phyloP scores from a whole-genome alignment of 1,140 invertebrate species.

The Drosophila ironensis region DNA sequence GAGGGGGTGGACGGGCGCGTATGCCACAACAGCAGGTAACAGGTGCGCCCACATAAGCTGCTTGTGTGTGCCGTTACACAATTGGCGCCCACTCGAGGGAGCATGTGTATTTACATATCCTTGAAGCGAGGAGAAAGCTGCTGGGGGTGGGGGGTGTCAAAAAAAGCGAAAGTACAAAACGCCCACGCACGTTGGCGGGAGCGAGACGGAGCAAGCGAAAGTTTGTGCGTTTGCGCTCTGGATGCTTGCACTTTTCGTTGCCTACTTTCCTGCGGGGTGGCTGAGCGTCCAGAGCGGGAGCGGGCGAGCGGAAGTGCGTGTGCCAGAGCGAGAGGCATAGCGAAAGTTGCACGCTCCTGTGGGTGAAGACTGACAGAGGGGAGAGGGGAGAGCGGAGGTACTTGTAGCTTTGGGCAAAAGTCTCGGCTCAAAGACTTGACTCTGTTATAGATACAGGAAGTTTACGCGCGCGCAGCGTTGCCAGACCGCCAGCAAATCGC shows the following conservation, averaged over 20 bases:
- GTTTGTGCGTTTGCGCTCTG: constrained; percentile 64
- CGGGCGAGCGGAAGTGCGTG: neutral
- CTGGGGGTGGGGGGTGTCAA: neutral
- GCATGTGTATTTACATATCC: constrained; percentile 41
- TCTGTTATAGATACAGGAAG: constrained; percentile 73
- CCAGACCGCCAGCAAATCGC: constrained; percentile 29
- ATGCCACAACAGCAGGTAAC: constrained; percentile 49
- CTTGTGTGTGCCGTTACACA: constrained; percentile 50
- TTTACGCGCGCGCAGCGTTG: constrained; percentile 40
- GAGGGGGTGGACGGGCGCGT: neutral
- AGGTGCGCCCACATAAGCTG: constrained; percentile 59
- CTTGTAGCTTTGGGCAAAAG: constrained; percentile 56
- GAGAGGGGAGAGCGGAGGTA: constrained; percentile 3
- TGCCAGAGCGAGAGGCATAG: constrained; percentile 27
- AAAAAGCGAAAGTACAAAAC: constrained; percentile 53
- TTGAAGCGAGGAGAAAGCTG: constrained; percentile 27
- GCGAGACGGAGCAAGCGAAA: constrained; percentile 1
- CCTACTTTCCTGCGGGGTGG: constrained; percentile 61
- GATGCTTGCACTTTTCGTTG: constrained; percentile 54
- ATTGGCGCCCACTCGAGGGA: constrained; percentile 41
- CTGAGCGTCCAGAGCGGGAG: neutral
- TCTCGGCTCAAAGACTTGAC: constrained; percentile 18
- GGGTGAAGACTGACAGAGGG: no score
- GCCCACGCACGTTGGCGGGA: neutral
- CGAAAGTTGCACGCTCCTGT: no score